A percentile compares a stretch with the other conserved stretches of the same genome.
Conservation (phyloP, 2,888 invertebrate species). For the Drosophila meridiana region DNA sequence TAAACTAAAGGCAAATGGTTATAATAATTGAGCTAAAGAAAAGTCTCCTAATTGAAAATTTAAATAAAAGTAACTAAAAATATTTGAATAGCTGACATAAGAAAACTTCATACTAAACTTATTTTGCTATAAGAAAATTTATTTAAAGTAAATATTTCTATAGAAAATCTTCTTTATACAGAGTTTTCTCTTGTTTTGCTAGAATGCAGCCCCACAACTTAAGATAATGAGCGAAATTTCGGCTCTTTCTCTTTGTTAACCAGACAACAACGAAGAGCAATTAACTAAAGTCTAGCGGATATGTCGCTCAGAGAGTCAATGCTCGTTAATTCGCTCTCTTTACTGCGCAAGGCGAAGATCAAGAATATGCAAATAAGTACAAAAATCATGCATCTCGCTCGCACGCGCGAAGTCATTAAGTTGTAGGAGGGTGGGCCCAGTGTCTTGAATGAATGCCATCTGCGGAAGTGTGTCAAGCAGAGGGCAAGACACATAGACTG, state of each 20-base stretch:
- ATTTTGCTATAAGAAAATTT: too few relatives aligned
- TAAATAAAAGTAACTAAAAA: background rate
- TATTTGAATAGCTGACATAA: background rate
- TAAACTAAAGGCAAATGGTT: background rate
- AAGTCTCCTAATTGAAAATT: background rate
- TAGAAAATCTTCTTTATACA: background rate
- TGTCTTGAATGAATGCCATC: slow-evolving; percentile 68
- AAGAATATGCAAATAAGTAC: slow-evolving; percentile 25
- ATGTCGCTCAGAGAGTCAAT: slow-evolving; percentile 7
- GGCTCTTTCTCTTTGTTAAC: background rate
- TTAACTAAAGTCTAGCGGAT: background rate
- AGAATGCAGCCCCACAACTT: background rate
- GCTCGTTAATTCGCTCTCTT: slow-evolving; percentile 10
- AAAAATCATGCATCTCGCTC: slow-evolving; percentile 8
- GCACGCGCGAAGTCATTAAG: slow-evolving; percentile 7
- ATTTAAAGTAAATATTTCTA: too few relatives aligned
- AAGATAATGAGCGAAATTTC: slow-evolving; percentile 1
- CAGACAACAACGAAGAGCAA: slow-evolving; percentile 3
- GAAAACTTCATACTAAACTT: background rate
- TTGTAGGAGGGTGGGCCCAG: slow-evolving; percentile 27
- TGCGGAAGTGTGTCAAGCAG: slow-evolving; percentile 66
- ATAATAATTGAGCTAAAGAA: too few relatives aligned
- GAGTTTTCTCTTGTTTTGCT: background rate
- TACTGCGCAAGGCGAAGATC: slow-evolving; percentile 24
- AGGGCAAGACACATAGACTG: slow-evolving; percentile 1